These are phyloP conservation scores for Pseudococcus jackbeardsleyi DNA, from an alignment of 2,888 invertebrate genomes.

Conservation along the genomic window DNA sequence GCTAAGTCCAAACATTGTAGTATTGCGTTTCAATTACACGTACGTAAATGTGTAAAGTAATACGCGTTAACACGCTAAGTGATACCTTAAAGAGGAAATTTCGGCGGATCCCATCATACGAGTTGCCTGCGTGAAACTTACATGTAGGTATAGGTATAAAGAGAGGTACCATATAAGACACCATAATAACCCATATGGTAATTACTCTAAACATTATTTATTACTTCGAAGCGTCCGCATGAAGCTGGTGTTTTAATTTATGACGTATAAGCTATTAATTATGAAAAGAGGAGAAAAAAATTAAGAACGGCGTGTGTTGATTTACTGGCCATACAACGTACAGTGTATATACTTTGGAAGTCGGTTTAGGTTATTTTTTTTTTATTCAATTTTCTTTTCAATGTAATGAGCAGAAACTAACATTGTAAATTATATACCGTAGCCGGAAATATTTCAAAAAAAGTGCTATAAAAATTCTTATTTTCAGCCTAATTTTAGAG, in stretches of 20 bases:
- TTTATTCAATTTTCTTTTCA: constrained; percentile 54
- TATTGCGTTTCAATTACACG: constrained; percentile 39
- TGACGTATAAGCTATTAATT: constrained; percentile 63
- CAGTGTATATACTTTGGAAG: neutral
- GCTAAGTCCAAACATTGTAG: neutral
- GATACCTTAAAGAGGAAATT: constrained; percentile 52
- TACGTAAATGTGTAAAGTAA: constrained; percentile 41
- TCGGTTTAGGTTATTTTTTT: constrained; percentile 2
- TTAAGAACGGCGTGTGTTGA: constrained; percentile 58
- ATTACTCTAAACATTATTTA: constrained; percentile 63
- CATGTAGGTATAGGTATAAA: neutral
- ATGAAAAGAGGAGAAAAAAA: constrained; percentile 42
- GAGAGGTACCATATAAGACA: constrained; percentile 15
- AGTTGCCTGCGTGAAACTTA: neutral
- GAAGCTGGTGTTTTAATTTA: constrained; percentile 62
- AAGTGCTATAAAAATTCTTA: constrained; percentile 41
- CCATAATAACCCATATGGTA: constrained; percentile 60
- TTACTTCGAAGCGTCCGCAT: constrained; percentile 55
- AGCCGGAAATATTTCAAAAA: constrained; percentile 52
- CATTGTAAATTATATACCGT: constrained; percentile 61
- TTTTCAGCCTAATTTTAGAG: constrained; percentile 44
- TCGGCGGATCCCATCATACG: constrained; percentile 53
- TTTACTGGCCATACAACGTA: constrained; percentile 44
- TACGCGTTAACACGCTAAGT: constrained; percentile 48
- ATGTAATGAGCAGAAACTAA: constrained; percentile 59